Percentiles rank a stretch among this genome's conserved stretches.
These are phyloP conservation scores for Rotaria socialis DNA, from an alignment of 2,888 invertebrate species.

Conservation along the genomic window DNA sequence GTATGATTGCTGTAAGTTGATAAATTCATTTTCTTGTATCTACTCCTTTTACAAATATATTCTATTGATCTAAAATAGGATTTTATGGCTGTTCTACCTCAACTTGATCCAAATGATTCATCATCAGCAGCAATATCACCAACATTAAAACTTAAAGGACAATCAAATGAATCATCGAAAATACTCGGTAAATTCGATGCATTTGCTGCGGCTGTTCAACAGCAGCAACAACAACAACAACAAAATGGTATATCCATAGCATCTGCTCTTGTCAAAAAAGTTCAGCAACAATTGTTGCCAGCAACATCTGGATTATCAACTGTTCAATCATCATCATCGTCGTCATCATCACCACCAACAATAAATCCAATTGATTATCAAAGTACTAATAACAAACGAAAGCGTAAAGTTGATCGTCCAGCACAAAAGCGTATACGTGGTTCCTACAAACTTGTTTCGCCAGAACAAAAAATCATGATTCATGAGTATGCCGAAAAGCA, in stretches of 20 bases:
- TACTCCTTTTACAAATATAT: too few species aligned
- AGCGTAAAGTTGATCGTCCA: conserved; percentile 26
- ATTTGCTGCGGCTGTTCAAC: conserved; percentile 8
- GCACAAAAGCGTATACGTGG: conserved; percentile 32
- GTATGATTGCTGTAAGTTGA: conserved; percentile 4
- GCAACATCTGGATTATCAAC: background rate
- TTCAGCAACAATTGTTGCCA: conserved; percentile 2
- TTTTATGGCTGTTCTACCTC: conserved; percentile 34
- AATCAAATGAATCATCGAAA: background rate
- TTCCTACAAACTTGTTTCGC: conserved; percentile 30
- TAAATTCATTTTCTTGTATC: background rate
- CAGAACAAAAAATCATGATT: conserved; percentile 25
- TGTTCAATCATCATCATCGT: background rate
- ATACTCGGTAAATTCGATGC: conserved; percentile 1
- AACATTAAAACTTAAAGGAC: background rate
- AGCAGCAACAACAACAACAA: background rate
- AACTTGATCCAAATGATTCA: conserved; percentile 18
- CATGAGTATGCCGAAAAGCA: conserved; percentile 34
- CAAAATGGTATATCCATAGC: conserved; percentile 13
- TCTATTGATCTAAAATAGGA: background rate
- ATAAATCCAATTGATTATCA: background rate
- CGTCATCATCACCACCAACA: background rate
- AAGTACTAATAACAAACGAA: background rate
- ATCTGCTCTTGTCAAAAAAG: conserved; percentile 7
- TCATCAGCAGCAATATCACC: background rate